Conservation (phyloP, 2,797 vertebrate species). For the Antrozous pallidus region DNA sequence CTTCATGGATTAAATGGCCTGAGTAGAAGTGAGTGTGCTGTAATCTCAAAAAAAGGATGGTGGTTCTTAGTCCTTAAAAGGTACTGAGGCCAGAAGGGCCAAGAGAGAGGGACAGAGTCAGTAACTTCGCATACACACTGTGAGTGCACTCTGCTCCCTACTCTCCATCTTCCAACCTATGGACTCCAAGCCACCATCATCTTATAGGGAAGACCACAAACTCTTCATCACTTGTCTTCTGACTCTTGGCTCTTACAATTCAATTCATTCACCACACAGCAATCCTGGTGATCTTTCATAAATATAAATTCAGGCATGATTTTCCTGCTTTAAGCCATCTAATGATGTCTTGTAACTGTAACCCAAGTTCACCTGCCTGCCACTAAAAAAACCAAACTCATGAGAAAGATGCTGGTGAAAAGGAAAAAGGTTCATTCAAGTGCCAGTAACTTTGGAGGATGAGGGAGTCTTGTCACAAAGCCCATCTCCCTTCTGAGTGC, state of each 20-base stretch:
- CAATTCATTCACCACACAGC: background rate
- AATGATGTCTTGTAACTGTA: background rate
- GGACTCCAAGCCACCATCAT: background rate
- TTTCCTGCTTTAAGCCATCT: background rate
- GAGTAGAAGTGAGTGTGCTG: background rate
- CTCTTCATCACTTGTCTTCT: background rate
- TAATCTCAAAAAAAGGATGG: background rate
- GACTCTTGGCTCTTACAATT: background rate
- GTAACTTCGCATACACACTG: no score
- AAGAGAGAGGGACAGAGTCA: background rate
- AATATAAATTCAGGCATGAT: background rate
- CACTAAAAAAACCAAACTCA: background rate
- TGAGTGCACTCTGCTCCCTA: background rate
- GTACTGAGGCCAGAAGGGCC: background rate
- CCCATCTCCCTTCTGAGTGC: background rate
- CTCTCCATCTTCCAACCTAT: background rate
- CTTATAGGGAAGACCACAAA: background rate
- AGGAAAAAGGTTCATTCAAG: background rate
- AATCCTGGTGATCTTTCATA: background rate
- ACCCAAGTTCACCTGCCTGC: background rate
- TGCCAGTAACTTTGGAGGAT: background rate
- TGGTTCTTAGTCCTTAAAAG: background rate
- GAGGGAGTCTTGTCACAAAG: background rate
- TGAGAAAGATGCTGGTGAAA: background rate
- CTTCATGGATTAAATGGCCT: background rate